phyloP scores from a whole-genome alignment of 2,113 vertebrate genomes.

The Oncorhynchus nerka region DNA sequence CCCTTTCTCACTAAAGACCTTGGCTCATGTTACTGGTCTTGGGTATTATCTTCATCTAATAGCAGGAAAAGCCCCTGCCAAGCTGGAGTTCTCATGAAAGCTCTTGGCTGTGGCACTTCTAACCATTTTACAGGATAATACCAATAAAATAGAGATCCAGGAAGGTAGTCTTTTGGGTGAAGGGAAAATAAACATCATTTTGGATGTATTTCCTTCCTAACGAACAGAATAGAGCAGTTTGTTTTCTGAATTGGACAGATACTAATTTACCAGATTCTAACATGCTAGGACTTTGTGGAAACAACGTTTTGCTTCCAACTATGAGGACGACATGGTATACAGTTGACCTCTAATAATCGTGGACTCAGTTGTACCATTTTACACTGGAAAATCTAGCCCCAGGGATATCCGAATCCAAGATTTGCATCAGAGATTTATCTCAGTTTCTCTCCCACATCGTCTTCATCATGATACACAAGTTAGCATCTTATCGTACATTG shows the following conservation, averaged over 20 bases:
- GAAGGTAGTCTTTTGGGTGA: neutral
- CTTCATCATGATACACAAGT: neutral
- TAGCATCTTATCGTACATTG: neutral
- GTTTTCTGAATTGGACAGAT: neutral
- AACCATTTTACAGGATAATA: conserved; percentile 13
- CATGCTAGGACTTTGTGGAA: neutral
- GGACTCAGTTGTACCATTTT: neutral
- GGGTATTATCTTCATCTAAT: conserved; percentile 13
- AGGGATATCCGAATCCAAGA: neutral
- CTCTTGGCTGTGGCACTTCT: neutral
- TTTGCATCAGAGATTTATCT: neutral
- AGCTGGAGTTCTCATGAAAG: conserved; percentile 21
- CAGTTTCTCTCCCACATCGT: neutral
- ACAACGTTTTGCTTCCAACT: neutral
- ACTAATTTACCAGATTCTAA: neutral
- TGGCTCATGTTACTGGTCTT: conserved; percentile 17
- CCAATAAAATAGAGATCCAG: conserved; percentile 12
- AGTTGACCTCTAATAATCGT: neutral
- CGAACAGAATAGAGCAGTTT: neutral
- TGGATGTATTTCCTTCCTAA: neutral
- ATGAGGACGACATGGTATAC: neutral
- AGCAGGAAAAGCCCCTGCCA: conserved; percentile 23
- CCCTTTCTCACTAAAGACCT: conserved; percentile 8
- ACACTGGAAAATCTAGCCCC: too few relatives aligned
- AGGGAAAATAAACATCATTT: conserved; percentile 27